Percentiles rank a stretch among this genome's conserved stretches.
Evolutionary conservation across 2,888 invertebrate genomes (phyloP).

Genomic region (Desoria tigrina): DNA sequence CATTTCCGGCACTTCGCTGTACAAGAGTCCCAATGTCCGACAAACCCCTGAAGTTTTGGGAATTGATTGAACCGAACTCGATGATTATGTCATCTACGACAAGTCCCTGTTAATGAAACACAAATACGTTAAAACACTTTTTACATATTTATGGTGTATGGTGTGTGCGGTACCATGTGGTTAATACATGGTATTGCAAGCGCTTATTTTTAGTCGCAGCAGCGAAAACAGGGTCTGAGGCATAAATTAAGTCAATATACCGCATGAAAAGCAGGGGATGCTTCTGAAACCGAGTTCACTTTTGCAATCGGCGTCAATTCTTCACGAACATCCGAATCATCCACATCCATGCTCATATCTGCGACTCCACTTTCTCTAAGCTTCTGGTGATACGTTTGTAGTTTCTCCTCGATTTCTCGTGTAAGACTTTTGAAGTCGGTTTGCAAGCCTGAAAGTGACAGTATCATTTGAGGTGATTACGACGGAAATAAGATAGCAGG

Average conservation of each 20-base stretch:
- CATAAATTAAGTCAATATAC: constrained; percentile 66
- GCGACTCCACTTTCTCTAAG: constrained; percentile 46
- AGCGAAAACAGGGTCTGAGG: no score
- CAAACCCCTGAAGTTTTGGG: constrained; percentile 69
- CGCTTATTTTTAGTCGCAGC: no score
- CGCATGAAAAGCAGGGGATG: constrained; percentile 80
- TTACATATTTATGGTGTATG: background rate
- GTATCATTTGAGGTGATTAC: no score
- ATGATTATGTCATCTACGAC: constrained; percentile 69
- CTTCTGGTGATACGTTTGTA: constrained; percentile 67
- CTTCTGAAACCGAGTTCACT: constrained; percentile 71
- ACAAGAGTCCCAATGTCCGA: constrained; percentile 71
- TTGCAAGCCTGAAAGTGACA: constrained; percentile 73
- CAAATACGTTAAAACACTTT: background rate
- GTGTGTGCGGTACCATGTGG: background rate
- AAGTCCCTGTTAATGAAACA: constrained; percentile 65
- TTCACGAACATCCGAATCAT: background rate
- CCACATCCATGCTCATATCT: constrained; percentile 32
- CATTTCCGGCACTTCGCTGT: constrained; percentile 56
- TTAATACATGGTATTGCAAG: no score
- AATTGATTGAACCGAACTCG: constrained; percentile 76
- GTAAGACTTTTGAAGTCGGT: constrained; percentile 85
- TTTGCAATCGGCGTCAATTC: constrained; percentile 64
- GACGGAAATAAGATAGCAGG: constrained; percentile 1
- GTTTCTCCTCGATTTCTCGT: constrained; percentile 76